Conservation (phyloP, 2,797 vertebrate species). For the Cygnus olor region DNA sequence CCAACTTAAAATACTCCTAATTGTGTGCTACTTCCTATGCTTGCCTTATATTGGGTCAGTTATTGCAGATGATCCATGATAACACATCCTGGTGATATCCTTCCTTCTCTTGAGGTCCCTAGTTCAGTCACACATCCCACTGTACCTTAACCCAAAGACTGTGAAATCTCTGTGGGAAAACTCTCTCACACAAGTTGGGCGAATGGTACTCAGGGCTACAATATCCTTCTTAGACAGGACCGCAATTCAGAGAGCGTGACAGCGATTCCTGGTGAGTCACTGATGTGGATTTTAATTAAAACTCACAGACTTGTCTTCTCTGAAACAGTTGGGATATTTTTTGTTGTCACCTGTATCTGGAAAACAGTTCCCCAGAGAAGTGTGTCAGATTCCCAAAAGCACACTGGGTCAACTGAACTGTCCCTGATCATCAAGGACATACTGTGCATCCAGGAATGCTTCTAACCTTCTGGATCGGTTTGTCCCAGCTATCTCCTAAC, state of each 20-base stretch:
- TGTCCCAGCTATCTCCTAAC: neutral
- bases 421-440: neutral
- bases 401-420: neutral
- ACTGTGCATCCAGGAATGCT: neutral
- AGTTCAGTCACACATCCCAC: neutral
- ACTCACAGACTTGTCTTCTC: neutral
- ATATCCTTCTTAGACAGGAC: neutral
- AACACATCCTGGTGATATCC: neutral
- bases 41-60: fast-evolving
- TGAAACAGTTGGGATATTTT: neutral
- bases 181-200: neutral
- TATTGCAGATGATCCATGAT: neutral
- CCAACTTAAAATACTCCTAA: neutral
- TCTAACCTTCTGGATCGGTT: neutral
- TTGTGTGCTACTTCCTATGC: neutral
- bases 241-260: neutral
- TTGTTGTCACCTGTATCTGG: neutral
- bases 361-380: neutral
- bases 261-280: neutral
- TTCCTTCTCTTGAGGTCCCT: neutral
- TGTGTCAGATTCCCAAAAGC: fast-evolving
- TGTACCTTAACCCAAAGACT: neutral
- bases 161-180: neutral
- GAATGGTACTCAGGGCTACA: neutral
- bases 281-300: neutral